Conservation (phyloP, 2,888 invertebrate species). For the Cosmia trapezina region DNA sequence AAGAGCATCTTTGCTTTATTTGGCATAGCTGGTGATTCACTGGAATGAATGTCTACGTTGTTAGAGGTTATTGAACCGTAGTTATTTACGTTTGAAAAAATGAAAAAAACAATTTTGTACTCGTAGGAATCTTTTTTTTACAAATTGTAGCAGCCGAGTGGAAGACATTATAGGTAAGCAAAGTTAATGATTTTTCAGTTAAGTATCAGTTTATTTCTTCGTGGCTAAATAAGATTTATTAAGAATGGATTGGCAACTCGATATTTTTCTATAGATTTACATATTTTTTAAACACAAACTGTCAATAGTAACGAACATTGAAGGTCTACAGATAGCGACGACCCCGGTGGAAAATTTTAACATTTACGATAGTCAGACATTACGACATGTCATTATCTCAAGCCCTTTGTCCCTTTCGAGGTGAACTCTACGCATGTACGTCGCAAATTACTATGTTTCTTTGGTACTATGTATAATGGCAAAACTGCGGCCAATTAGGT, state of each 20-base stretch:
- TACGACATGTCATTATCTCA: conserved; percentile 46
- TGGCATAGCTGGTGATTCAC: not conserved
- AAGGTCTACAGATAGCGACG: conserved; percentile 56
- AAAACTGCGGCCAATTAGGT: not conserved
- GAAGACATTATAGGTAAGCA: not conserved
- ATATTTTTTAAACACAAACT: conserved; percentile 37
- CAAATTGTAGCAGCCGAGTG: not conserved
- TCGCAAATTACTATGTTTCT: conserved; percentile 20
- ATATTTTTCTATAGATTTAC: conserved; percentile 19
- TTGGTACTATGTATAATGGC: not conserved
- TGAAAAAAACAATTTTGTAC: not conserved
- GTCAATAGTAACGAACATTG: conserved; percentile 43
- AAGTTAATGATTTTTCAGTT: conserved; percentile 1
- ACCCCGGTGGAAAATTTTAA: conserved; percentile 58
- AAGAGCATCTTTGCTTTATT: not conserved
- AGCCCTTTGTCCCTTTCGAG: conserved; percentile 52
- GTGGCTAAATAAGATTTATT: conserved; percentile 18
- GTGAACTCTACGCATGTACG: conserved; percentile 16
- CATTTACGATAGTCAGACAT: conserved; percentile 37
- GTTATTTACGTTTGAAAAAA: not conserved
- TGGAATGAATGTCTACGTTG: not conserved
- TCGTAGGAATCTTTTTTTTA: not conserved
- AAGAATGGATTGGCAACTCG: conserved; percentile 1
- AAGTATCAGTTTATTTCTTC: conserved; percentile 31
- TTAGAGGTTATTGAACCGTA: conserved; percentile 15